Evolutionary conservation across 2,888 invertebrate genomes (phyloP), one percentile per base, ranked within the genome.

Genomic region (Bombylius discolor): DNA sequence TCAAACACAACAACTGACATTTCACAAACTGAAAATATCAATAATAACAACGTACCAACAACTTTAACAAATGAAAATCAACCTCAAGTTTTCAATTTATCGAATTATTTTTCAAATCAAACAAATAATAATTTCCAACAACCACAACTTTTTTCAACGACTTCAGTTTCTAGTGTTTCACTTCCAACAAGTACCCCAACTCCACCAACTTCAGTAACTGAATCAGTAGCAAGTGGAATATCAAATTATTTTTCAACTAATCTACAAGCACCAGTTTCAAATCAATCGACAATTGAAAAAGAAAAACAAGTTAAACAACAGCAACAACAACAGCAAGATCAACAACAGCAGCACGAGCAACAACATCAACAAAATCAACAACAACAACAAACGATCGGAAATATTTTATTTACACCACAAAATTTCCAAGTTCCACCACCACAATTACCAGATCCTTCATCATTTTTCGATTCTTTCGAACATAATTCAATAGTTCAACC

Each of bases 391-490:
- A 46, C 46, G n/a, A 14, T 5, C n/a, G n/a, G 14, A 46, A 8
- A 14, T 46, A 46, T 46, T 46, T 46, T 14, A 46, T 46, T 5
- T 5, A 8, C 32, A 7, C 4, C 11, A 34, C 47, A 14, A 23
- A 23, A 23, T 11, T 11, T n/a, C 14, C 47, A 14, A 31, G 14
- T 47, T n/a, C 34, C 47, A n/a, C 6, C 45, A 13, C 11, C 11
- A 48, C 58, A 56, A 46, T 59, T 62, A 11, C 53, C 63, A 7
- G 65, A 65, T 58, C 58, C 64, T 13, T 59, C 62, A 50, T 60
- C 64, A 47, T 68, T 67, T 62, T 68, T 68, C 59, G 68, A 68
- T 59, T 63, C 62, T 33, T 65, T 68, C 44, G 52, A 47, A 31
- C 14, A 12, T 13, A 34, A 36, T 8, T 11, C 56, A 48, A 52